Base-by-base conservation (phyloP, 2,888 invertebrate species). In the Drosophila kuntzei region DNA sequence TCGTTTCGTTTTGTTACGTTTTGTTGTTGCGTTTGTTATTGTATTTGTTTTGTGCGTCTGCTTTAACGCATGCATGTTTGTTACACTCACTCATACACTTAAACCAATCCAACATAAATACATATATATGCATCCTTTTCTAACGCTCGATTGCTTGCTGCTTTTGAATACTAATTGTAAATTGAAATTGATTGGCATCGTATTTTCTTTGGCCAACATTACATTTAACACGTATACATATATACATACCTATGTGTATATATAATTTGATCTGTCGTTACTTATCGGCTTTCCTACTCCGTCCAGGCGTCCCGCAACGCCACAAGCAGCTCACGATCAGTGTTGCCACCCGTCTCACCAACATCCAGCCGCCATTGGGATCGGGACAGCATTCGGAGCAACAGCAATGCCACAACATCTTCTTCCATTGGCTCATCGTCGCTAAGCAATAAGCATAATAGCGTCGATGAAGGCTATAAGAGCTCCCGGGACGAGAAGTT, bases 261-360 rank as follows among this genome's bases (percentile, higher is more conserved):
- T 29, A 8, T 36, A 22, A 32, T 16, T 59, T n/a, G 16, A 43
- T 58, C 50, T 20, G 6, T 43, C 20, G 18, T 50, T 51, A 59
- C 43, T 41, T 41, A 50, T 50, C 53, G 22, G 7, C 18, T 16
- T 18, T n/a, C 32, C n/a, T 29, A 22, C 69, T 66, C 59, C 5
- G 44, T 55, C 53, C 34, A 76, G 75, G 37, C 64, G 78, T 89
- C 91, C 76, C 90, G 85, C 80, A 92, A 78, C 89, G 83, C 50
- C 44, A 41, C 71, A 58, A 64, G 63, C 74, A 76, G 49, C 57
- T 49, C 59, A 46, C 83, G 92, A 63, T 90, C 88, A 63, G 89
- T 89, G 65, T 79, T 92, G 76, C 91, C 92, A 62, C 91, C 92
- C 70, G 87, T 92, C 57, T 92, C 92, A 58, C 91, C 92, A 16